Evolutionary conservation across 2,888 invertebrate genomes (phyloP).

Genomic region (Chrysolina haemoptera): DNA sequence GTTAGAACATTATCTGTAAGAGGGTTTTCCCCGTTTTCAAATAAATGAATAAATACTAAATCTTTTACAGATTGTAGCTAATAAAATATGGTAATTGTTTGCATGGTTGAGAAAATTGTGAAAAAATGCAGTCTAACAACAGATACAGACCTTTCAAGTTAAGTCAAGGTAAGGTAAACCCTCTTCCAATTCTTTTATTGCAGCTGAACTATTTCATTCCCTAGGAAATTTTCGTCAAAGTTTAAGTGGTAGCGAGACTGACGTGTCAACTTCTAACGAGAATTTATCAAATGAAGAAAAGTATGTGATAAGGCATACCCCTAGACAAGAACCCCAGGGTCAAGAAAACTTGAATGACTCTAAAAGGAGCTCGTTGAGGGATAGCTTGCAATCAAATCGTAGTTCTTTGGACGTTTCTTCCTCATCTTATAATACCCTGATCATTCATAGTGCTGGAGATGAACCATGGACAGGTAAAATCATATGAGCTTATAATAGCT

Average conservation of each 20-base stretch:
- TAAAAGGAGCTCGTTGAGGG: constrained; percentile 76
- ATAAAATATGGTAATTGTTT: constrained; percentile 37
- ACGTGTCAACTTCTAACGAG: constrained; percentile 91
- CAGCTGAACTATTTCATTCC: constrained; percentile 31
- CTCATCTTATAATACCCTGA: constrained; percentile 87
- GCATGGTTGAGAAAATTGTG: not conserved
- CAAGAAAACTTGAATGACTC: constrained; percentile 83
- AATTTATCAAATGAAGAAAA: constrained; percentile 89
- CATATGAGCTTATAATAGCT: not conserved
- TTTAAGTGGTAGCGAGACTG: constrained; percentile 88
- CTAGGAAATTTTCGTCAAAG: constrained; percentile 78
- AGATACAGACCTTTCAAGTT: constrained; percentile 60
- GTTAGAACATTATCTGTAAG: too few species aligned
- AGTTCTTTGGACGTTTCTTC: constrained; percentile 83
- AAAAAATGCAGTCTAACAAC: constrained; percentile 61
- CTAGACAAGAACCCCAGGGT: constrained; percentile 92
- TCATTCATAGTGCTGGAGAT: constrained; percentile 84
- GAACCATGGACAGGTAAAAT: constrained; percentile 78
- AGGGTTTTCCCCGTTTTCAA: too few species aligned
- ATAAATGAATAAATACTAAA: too few species aligned
- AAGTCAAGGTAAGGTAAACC: constrained; percentile 56
- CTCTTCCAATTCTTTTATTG: constrained; percentile 16
- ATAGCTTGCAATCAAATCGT: constrained; percentile 75
- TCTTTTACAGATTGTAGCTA: constrained; percentile 30
- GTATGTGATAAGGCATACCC: constrained; percentile 85